phyloP scores from a whole-genome alignment of 2,797 vertebrate species.

The Chloroceryle amazona region DNA sequence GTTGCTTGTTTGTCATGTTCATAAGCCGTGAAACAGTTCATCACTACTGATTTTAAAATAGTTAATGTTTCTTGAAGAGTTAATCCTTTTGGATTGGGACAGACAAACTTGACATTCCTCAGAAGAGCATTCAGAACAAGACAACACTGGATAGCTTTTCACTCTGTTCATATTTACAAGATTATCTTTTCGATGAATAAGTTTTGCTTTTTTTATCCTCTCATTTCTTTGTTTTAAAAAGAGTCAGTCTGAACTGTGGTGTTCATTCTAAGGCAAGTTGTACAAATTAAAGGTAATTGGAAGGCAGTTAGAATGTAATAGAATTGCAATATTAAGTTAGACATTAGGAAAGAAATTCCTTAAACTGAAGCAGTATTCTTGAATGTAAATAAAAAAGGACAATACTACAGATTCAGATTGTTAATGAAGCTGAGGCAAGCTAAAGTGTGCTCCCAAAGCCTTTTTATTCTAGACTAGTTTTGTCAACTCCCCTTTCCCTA shows the following conservation, averaged over 20 bases:
- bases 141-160: background rate
- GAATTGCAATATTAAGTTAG: background rate
- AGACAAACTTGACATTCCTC: background rate
- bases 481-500: background rate
- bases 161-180: background rate
- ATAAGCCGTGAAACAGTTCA: background rate
- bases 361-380: background rate
- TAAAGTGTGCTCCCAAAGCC: background rate
- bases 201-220: too few species aligned
- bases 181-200: background rate
- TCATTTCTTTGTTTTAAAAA: background rate
- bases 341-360: background rate
- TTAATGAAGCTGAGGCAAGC: background rate
- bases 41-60: background rate
- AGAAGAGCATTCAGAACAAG: background rate
- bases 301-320: background rate
- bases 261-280: background rate
- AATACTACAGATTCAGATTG: background rate
- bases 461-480: background rate
- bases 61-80: background rate
- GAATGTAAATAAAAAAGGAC: background rate
- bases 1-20: background rate
- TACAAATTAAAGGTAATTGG: background rate
- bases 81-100: background rate
- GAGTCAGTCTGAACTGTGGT: background rate